Evolutionary conservation across 2,888 invertebrate genomes (phyloP).

Genomic region (Thecocarcelia acutangulata): DNA sequence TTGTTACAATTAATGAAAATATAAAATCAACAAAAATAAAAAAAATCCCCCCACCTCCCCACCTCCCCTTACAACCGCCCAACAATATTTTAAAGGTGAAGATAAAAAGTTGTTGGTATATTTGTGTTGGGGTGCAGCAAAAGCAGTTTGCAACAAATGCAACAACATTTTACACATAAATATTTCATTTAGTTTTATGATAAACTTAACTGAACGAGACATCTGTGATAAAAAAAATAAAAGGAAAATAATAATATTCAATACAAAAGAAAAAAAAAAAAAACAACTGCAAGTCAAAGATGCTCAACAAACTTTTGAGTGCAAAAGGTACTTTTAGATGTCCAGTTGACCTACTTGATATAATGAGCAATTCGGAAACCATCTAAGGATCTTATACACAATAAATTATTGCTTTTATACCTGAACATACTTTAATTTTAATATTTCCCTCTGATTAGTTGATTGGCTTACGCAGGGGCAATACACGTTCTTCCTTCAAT

Average conservation of each 20-base stretch:
- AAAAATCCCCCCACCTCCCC: background rate
- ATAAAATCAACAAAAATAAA: background rate
- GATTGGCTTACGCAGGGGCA: too few relatives aligned
- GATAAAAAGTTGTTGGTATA: conserved; percentile 3
- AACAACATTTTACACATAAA: conserved; percentile 53
- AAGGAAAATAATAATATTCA: conserved; percentile 29
- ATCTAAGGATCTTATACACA: too few relatives aligned
- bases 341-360: background rate
- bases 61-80: conserved; percentile 3
- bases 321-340: conserved; percentile 6
- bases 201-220: conserved; percentile 64
- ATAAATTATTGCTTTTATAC: too few relatives aligned
- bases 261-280: conserved; percentile 27
- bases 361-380: too few relatives aligned
- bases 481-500: too few relatives aligned
- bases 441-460: too few relatives aligned
- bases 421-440: too few relatives aligned
- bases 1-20: conserved; percentile 54
- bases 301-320: background rate
- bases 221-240: conserved; percentile 50
- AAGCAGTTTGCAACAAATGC: conserved; percentile 14
- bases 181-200: conserved; percentile 66
- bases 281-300: background rate
- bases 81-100: background rate
- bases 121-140: background rate